phyloP scores from a whole-genome alignment of 2,888 invertebrate genomes.

The Ashinkailepas kermadecensis region DNA sequence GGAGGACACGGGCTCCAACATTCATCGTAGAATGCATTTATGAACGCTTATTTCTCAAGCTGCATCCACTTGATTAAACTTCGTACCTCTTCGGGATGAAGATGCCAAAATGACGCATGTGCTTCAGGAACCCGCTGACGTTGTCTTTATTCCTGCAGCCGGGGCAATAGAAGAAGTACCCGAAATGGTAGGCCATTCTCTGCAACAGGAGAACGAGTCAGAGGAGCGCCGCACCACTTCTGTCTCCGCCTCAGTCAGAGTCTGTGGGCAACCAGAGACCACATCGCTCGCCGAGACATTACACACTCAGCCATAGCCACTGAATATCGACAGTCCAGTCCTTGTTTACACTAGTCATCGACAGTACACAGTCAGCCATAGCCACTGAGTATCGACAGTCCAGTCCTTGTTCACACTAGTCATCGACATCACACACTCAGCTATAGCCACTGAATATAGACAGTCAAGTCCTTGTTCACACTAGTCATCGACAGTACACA shows the following conservation, averaged over 20 bases:
- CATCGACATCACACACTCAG: background rate
- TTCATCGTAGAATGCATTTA: no score
- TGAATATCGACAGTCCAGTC: background rate
- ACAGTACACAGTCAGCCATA: background rate
- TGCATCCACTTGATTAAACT: no score
- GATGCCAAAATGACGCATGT: slow-evolving; percentile 59
- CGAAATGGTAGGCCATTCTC: slow-evolving; percentile 64
- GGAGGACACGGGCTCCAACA: no score
- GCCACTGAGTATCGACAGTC: no score
- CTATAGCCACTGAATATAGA: no score
- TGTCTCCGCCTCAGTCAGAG: background rate
- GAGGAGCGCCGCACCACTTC: background rate
- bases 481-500: background rate
- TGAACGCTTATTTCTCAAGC: no score
- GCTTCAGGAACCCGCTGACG: slow-evolving; percentile 49
- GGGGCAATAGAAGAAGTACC: slow-evolving; percentile 77
- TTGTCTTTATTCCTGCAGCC: slow-evolving; percentile 60
- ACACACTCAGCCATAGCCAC: background rate
- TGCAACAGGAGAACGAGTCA: slow-evolving; percentile 39
- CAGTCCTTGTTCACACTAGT: background rate
- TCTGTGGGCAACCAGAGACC: no score
- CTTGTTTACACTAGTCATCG: background rate
- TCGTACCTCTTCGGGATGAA: slow-evolving; percentile 58
- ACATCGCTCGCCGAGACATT: background rate
- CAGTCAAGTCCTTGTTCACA: background rate